These are phyloP conservation scores for Ophiodon elongatus DNA, from an alignment of 2,113 vertebrate species.

Conservation along the genomic window DNA sequence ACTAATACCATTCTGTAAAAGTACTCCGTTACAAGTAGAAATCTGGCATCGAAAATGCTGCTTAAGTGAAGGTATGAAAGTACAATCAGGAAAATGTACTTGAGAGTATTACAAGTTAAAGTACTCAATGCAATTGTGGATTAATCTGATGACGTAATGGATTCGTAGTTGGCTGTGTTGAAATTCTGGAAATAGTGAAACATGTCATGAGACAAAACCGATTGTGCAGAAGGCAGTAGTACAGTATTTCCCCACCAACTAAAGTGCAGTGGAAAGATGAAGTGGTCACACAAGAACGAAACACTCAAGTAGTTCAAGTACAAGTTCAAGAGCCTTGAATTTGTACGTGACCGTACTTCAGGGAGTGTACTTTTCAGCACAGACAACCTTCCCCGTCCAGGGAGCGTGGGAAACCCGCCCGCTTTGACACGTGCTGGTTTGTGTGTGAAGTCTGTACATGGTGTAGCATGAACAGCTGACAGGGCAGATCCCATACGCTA, in stretches of 20 bases:
- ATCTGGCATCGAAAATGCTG: background rate
- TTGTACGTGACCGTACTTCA: background rate
- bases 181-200: background rate
- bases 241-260: no score
- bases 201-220: background rate
- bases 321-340: background rate
- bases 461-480: slow-evolving; percentile 53
- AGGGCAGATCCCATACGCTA: background rate
- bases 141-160: background rate
- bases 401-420: background rate
- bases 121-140: background rate
- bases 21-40: background rate
- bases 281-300: background rate
- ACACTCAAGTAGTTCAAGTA: background rate
- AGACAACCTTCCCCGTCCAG: no score
- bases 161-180: background rate
- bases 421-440: background rate
- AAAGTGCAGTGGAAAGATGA: background rate
- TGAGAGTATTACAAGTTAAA: no score
- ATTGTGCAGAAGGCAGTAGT: no score
- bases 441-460: background rate
- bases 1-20: background rate
- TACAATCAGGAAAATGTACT: no score
- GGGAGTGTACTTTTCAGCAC: background rate
- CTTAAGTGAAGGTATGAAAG: background rate